Percentiles rank a stretch among this genome's conserved stretches.
Conservation (phyloP, 2,797 vertebrate genomes). For the Muscicapa striata region DNA sequence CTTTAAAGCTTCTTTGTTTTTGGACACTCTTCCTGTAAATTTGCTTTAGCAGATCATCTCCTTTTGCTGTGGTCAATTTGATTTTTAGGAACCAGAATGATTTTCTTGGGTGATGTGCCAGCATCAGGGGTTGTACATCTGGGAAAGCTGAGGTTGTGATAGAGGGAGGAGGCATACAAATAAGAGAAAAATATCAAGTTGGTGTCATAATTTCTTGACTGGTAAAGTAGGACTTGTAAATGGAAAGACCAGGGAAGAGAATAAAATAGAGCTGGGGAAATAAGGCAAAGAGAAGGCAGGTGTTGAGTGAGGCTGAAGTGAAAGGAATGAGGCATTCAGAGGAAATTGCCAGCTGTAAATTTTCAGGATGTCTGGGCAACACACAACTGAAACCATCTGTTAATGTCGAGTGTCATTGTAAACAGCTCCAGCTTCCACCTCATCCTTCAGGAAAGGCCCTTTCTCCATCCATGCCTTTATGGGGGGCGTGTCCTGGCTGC, state of each 20-base stretch:
- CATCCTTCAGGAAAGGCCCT: background rate
- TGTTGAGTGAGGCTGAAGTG: background rate
- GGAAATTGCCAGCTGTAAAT: slow-evolving; percentile 49
- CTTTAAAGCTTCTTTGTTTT: background rate
- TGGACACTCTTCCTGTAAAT: background rate
- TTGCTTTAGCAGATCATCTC: background rate
- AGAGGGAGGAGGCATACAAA: background rate
- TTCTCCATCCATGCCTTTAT: background rate
- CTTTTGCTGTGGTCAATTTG: background rate
- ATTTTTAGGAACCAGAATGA: background rate
- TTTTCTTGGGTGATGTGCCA: background rate
- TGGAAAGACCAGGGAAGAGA: background rate
- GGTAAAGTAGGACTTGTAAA: background rate
- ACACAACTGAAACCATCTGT: background rate
- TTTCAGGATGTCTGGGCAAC: background rate
- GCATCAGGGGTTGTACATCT: background rate
- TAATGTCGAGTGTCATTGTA: background rate
- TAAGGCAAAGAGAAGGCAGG: background rate
- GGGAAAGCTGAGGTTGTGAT: background rate
- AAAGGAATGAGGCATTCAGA: background rate
- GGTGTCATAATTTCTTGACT: background rate
- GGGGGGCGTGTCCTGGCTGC: background rate
- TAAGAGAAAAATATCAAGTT: background rate
- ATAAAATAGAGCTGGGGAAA: background rate
- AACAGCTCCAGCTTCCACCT: background rate